Base-by-base conservation (phyloP, 1,140 invertebrate genomes). In the Aphelinus atriplicis region DNA sequence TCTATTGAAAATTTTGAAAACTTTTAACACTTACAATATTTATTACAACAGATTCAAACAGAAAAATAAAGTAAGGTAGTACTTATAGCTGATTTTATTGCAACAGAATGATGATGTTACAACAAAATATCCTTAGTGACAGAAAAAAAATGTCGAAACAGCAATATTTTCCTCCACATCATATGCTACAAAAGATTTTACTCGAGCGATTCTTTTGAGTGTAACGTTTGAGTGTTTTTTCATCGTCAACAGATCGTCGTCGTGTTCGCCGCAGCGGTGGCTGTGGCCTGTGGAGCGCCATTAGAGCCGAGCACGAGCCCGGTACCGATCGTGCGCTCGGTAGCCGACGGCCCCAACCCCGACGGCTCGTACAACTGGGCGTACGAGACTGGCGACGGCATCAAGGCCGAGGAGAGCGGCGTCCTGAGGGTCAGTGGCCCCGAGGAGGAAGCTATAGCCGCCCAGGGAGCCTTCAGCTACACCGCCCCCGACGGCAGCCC, bases 401-500 rank as follows among this genome's bases (percentile, higher is more conserved):
- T n/a, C 2, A 2, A 50, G 7, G 66, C 45, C 86, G 91, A 63
- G 86, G 92, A 91, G 80, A 88, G 88, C 1, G 83, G 91, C 47
- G 88, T 89, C 10, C 90, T 92, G 68, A 88, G 89, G 1, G 85
- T 94, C 7, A 91, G 86, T 56, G 94, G 92, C 83, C 84, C 90
- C 26, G 26, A 26, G 86, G 92, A 62, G 86, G 91, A 90, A 80
- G 88, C 88, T 1, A 83, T 91, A 2, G 85, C 84, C 0, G 91
- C 92, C 4, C 89, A 89, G 70, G 94, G 94, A 26, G 89, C 89
- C 7, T 93, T 91, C 88, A 90, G 89, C 73, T 95, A 92, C 84
- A 85, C 90, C 1, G 90, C 89, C 6, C 88, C 90, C 26, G 92
- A 94, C 81, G 93, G 93, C 10, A 88, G 89, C 47, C 88, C 89